Evolutionary conservation across 2,888 invertebrate species (phyloP).

Genomic region (Heteromyza rotundicornis): DNA sequence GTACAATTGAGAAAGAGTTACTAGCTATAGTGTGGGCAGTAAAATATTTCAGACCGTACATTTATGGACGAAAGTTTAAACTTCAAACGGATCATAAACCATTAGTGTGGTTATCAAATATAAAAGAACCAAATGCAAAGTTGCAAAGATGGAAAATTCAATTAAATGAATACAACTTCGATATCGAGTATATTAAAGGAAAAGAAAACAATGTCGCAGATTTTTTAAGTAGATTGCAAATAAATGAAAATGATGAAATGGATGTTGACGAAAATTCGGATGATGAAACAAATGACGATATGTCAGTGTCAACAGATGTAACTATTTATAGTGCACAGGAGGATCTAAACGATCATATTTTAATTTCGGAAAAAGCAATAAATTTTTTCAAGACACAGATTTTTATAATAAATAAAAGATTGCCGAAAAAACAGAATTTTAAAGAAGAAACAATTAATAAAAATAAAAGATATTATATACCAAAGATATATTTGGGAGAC

Average conservation of each 20-base stretch:
- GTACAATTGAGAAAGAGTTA: constrained; percentile 10
- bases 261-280: constrained; percentile 4
- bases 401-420: neutral
- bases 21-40: constrained; percentile 17
- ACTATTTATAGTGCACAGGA: constrained; percentile 7
- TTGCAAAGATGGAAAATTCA: constrained; percentile 10
- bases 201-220: constrained; percentile 13
- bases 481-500: too few relatives aligned
- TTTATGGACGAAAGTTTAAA: neutral
- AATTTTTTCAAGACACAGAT: constrained; percentile 16
- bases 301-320: neutral
- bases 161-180: neutral
- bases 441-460: too few relatives aligned
- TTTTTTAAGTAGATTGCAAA: constrained; percentile 5
- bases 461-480: too few relatives aligned
- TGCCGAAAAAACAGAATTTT: too few relatives aligned
- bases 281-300: neutral
- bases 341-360: constrained; percentile 6
- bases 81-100: constrained; percentile 12
- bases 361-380: constrained; percentile 13
- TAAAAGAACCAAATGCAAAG: constrained; percentile 10
- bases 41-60: neutral
- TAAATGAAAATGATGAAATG: constrained; percentile 7
- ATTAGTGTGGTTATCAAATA: constrained; percentile 6
- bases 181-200: constrained; percentile 11